Base-by-base conservation (phyloP, 2,888 invertebrate genomes). In the Buathra laborator region DNA sequence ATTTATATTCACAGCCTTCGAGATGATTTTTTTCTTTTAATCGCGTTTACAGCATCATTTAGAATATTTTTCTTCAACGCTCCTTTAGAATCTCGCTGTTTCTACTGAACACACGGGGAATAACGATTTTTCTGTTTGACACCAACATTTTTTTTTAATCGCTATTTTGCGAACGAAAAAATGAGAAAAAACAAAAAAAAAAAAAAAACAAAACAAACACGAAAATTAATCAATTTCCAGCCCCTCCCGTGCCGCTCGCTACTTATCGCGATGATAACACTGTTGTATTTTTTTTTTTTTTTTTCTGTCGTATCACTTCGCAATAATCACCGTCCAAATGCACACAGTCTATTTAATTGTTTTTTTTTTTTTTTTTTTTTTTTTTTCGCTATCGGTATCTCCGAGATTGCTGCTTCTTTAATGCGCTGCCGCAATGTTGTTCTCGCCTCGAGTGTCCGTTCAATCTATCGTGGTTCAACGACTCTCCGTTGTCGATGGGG, bases 381-480 rank as follows among this genome's bases (percentile, higher is more conserved):
- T 37, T 37, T 37, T 5, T 9, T 37, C 37, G 37, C 37, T 37
- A 37, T 37, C 37, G 37, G 7, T 37, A 37, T 37, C 5, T 37
- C 32, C 14, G 62, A 14, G 32, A 62, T 62, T 29, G 24, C 32
- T 32, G 10, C 29, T 29, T 62, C n/a, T 48, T 29, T 32, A n/a
- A 29, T 6, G 48, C 56, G 53, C 71, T 16, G 62, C 43, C 16
- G 37, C 43, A n/a, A 43, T 72, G 44, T 44, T 44, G 56, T 72
- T 43, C 72, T 56, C 43, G 72, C 43, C 43, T 72, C 43, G 43
- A 16, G 44, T 37, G 37, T 24, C 56, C 44, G 44, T 56, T 71
- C 53, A 37, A 56, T 59, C 24, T 24, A 14, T 19, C 56, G 44
- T 46, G 48, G 78, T 70, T 83, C 79, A 68, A 68, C 44, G 74